Percentiles rank a stretch among this genome's conserved stretches.
Conservation (phyloP, 1,140 invertebrate species). For the Ptiloglossa arizonensis region DNA sequence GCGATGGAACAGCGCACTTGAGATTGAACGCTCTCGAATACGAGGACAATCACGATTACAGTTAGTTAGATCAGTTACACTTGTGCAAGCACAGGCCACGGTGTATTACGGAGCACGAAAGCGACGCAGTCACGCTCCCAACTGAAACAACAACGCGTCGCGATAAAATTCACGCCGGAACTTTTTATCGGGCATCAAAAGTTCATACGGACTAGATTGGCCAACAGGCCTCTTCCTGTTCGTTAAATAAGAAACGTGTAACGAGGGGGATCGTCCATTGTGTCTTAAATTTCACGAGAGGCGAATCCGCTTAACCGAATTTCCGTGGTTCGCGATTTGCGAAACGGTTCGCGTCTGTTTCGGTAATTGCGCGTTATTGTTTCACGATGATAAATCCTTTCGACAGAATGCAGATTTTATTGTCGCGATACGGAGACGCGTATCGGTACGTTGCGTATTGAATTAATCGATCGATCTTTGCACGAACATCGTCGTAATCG, state of each 20-base stretch:
- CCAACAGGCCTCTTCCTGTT: slow-evolving; percentile 14
- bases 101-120: neutral
- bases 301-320: slow-evolving; percentile 32
- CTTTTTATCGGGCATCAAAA: slow-evolving; percentile 34
- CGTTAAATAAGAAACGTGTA: neutral
- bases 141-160: slow-evolving; percentile 14
- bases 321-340: slow-evolving; percentile 11
- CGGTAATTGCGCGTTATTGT: neutral
- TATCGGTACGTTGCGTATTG: too few species aligned
- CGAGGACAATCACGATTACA: slow-evolving; percentile 45
- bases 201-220: neutral
- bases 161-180: slow-evolving; percentile 36
- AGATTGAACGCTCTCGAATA: slow-evolving; percentile 34
- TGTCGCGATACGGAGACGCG: too few species aligned
- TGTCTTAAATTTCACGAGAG: slow-evolving; percentile 21
- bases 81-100: slow-evolving; percentile 6
- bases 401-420: too few species aligned
- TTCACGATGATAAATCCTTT: too few species aligned
- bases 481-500: too few species aligned
- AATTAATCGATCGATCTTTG: too few species aligned
- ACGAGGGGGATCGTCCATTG: slow-evolving; percentile 24
- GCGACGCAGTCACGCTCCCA: slow-evolving; percentile 14
- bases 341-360: too few species aligned
- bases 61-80: slow-evolving; percentile 39
- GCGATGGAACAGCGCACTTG: slow-evolving; percentile 4